Evolutionary conservation across 2,113 vertebrate genomes (phyloP).

Genomic region (Lycaon pictus): DNA sequence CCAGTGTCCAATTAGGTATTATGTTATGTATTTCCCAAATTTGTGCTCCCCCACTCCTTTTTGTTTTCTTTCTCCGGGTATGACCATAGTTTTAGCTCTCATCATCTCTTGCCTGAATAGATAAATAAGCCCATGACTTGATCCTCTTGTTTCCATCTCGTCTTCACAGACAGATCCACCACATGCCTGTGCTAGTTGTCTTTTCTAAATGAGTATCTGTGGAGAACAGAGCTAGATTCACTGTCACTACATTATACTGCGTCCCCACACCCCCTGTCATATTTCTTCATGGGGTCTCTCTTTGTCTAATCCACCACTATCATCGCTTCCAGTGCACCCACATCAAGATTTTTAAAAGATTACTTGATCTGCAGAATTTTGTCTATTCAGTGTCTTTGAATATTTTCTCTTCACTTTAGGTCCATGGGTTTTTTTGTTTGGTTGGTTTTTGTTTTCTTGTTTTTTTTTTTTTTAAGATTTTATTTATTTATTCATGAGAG

Average conservation of each 20-base stretch:
- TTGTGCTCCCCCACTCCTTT: neutral
- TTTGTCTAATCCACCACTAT: neutral
- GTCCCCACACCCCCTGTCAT: too few relatives aligned
- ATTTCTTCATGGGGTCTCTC: neutral
- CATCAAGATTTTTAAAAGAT: neutral
- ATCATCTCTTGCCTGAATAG: neutral
- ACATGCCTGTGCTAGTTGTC: rapidly evolving
- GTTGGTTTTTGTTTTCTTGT: too few relatives aligned
- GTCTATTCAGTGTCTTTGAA: neutral
- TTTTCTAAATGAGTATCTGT: neutral
- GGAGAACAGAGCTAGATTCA: neutral
- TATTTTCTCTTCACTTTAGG: neutral
- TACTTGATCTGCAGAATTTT: neutral
- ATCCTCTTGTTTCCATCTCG: neutral
- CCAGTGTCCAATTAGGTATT: neutral
- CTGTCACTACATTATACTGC: rapidly evolving
- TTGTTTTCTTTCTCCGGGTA: neutral
- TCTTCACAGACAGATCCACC: neutral
- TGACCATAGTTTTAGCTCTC: neutral
- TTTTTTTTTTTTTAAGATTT: too few relatives aligned
- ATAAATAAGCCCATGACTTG: neutral
- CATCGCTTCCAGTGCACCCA: neutral
- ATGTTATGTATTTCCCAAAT: neutral
- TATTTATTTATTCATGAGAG: too few relatives aligned
- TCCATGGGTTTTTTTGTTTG: too few relatives aligned